Evolutionary conservation across 2,113 vertebrate species (phyloP), one percentile per base, ranked within the genome.

Genomic region (Pachypanchax playfairii): DNA sequence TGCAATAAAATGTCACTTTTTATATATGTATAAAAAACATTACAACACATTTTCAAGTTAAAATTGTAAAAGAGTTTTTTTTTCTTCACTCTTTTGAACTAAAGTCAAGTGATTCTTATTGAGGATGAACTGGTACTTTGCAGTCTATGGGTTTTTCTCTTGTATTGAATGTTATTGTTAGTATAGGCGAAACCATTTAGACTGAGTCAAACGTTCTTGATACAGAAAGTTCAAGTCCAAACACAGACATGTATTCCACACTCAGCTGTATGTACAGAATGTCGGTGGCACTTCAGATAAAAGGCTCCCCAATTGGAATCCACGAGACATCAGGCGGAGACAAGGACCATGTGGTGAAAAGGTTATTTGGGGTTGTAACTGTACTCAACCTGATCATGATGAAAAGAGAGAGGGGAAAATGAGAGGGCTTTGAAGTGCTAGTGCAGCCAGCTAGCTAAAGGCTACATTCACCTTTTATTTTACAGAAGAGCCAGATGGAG

Each of bases 381-480:
- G 59, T 77, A 58, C 75, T 86, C 70, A 74, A 73, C 72, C 63
- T 72, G 61, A 7, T 35, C 24, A 12, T 61, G 70, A 77, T 75
- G 62, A 71, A 73, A 77, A 64, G 31, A 63, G 36, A 70, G 50
- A 60, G 22, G 17, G 24, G 28, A 38, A 70, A 71, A 79, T 52
- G 47, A 80, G 63, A 71, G 64, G 54, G 41, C 85, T 82, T 82
- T 73, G 76, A 82, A 76, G 78, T 73, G 50, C 20, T 36, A 38
- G 58, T 50, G 58, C 56, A 48, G n/a, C n/a, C n/a, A n/a, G n/a
- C n/a, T 62, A 54, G 65, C 75, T 70, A 84, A 78, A 74, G 80
- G 72, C 77, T 65, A 73, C 24, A 60, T 74, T 77, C 82, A 76
- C 63, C 65, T 73, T 76, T 83, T 69, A 74, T 78, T 83, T 83